Base-by-base conservation (phyloP, 2,888 invertebrate species). In the Shargacucullia verbasci region DNA sequence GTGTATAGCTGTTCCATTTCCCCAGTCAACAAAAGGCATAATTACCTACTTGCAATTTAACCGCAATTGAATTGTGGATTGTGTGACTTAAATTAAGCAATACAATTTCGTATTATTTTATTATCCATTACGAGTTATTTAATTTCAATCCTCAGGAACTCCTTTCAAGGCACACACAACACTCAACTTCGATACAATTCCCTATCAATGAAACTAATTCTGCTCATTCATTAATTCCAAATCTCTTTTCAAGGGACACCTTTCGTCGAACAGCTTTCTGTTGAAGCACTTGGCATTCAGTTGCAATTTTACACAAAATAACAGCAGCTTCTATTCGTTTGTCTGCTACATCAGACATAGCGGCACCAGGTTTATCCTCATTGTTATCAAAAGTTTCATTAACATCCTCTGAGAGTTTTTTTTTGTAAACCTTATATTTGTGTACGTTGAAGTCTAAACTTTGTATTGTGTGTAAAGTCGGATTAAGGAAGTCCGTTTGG, bases 391-490 rank as follows among this genome's bases (percentile, higher is more conserved):
- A 43, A 76, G 80, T 87, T 89, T 88, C 87, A 88, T 88, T 88
- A 88, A 85, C 83, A 83, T 59, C 60, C 49, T 79, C 79, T 68
- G 72, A 59, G 65, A 75, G 73, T 73, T 79, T 76, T 71, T 63
- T 59, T 45, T 43, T 46, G 10, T 15, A 57, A 62, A 62, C 62
- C 67, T 75, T 82, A 81, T 53, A 77, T 84, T 80, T 83, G 76
- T 83, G 81, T 82, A 80, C 76, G 71, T 73, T 87, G 83, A 78
- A 88, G 88, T 84, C 89, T 89, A 88, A 89, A 88, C 81, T 82
- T 82, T 62, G 70, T 80, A 86, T 89, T 89, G 85, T 88, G 82
- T 78, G 73, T 33, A 43, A 63, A 69, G 64, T 67, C 73, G 88
- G 89, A 90, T 91, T 87, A 88, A 66, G 76, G 78, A 76, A 68